Percentiles rank a stretch among this genome's conserved stretches.
Evolutionary conservation across 2,888 invertebrate genomes (phyloP).

Genomic region (Strigamia crassipes): DNA sequence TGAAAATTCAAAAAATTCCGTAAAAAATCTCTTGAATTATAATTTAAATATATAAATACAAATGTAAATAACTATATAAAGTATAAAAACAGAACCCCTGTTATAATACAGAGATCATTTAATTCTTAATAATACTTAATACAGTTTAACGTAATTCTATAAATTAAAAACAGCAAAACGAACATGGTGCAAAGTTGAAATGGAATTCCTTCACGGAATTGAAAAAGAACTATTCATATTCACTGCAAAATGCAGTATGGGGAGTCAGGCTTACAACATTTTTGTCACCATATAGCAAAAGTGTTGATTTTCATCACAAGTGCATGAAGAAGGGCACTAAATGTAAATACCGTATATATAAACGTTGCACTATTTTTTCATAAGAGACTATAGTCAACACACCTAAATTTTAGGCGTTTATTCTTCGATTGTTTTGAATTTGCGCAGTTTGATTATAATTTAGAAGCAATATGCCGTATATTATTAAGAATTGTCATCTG

Average conservation of each 20-base stretch:
- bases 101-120: conserved; percentile 24
- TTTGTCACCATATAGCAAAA: not conserved
- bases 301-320: conserved; percentile 12
- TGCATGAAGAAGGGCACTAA: conserved; percentile 32
- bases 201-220: not conserved
- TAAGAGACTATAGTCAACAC: not conserved
- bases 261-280: not conserved
- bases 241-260: conserved; percentile 19
- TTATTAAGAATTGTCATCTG: conserved; percentile 47
- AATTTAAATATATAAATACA: not conserved
- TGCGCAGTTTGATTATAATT: not conserved
- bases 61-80: not conserved
- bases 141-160: not conserved
- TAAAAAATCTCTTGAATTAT: not conserved
- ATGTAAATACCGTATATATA: not conserved
- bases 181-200: not conserved
- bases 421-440: not conserved
- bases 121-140: not conserved
- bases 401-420: conserved; percentile 34
- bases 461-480: not conserved
- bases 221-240: not conserved
- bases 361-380: not conserved
- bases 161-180: conserved; percentile 1
- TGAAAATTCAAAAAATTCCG: not conserved
- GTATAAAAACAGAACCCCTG: not conserved